Evolutionary conservation across 2,113 vertebrate species (phyloP).

Genomic region (Catharus minimus): DNA sequence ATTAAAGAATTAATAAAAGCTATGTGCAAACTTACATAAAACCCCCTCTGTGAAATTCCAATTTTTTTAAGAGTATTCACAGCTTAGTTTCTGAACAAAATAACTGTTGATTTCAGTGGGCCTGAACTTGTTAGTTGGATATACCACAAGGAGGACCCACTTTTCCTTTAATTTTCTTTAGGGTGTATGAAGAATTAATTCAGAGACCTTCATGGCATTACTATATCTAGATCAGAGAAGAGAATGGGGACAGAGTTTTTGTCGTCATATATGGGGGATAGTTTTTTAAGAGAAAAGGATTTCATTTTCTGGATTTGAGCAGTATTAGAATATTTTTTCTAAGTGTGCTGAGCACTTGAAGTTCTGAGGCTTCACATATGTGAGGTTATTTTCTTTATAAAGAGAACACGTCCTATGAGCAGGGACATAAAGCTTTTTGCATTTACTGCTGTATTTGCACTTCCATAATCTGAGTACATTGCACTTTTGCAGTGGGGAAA

Average conservation of each 20-base stretch:
- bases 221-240: neutral
- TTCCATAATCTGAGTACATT: neutral
- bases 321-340: neutral
- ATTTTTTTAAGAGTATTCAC: neutral
- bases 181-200: neutral
- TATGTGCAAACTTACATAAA: neutral
- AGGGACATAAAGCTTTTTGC: neutral
- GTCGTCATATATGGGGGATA: neutral
- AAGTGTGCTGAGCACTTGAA: neutral
- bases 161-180: neutral
- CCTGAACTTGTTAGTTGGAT: neutral
- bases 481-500: neutral
- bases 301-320: neutral
- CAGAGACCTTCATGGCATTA: neutral
- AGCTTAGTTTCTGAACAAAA: neutral
- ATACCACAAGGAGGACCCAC: neutral
- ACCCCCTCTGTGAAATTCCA: neutral
- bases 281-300: neutral
- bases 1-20: neutral
- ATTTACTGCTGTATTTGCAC: neutral
- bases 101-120: neutral
- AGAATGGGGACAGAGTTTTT: neutral
- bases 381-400: neutral
- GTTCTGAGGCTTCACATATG: neutral
- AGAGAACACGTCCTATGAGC: neutral